These are phyloP conservation scores for Bergia puertoricense DNA, from an alignment of 92 coral and sea anemone genomes.

Conservation along the genomic window DNA sequence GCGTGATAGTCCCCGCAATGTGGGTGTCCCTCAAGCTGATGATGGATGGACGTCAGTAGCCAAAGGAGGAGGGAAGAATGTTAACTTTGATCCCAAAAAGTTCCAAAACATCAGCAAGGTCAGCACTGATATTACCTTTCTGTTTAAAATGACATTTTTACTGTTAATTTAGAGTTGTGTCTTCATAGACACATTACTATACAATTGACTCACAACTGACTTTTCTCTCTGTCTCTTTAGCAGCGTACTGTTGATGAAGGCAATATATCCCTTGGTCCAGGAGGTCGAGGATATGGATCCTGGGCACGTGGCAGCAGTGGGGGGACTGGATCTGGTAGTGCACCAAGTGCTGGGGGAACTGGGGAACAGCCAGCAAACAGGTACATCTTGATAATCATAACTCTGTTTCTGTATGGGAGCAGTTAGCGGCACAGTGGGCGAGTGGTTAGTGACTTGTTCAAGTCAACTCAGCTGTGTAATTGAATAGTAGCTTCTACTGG, in stretches of 20 bases:
- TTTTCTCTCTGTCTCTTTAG: not conserved
- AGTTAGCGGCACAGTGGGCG: no score
- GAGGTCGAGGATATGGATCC: constrained; percentile 84
- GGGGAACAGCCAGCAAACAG: constrained; percentile 59
- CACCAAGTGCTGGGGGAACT: constrained; percentile 27
- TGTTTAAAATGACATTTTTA: not conserved
- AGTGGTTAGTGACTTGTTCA: no score
- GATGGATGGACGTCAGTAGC: constrained; percentile 93
- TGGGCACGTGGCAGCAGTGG: constrained; percentile 98
- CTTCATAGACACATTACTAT: not conserved
- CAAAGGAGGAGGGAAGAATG: constrained; percentile 67
- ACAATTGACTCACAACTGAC: not conserved
- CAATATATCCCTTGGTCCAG: constrained; percentile 90
- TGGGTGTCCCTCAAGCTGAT: constrained; percentile 61
- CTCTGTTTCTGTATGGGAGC: not conserved
- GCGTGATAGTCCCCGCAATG: constrained; percentile 81
- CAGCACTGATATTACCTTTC: not conserved
- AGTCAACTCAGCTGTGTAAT: no score
- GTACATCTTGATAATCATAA: constrained; percentile 24
- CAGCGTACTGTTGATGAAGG: constrained; percentile 74
- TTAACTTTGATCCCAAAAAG: constrained; percentile 83
- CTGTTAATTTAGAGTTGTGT: not conserved
- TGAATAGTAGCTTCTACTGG: no score
- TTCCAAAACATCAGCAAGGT: constrained; percentile 87
- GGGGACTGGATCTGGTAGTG: constrained; percentile 66